Conservation (phyloP, 1,140 invertebrate species). For the Trachymyrmex cornetzi region DNA sequence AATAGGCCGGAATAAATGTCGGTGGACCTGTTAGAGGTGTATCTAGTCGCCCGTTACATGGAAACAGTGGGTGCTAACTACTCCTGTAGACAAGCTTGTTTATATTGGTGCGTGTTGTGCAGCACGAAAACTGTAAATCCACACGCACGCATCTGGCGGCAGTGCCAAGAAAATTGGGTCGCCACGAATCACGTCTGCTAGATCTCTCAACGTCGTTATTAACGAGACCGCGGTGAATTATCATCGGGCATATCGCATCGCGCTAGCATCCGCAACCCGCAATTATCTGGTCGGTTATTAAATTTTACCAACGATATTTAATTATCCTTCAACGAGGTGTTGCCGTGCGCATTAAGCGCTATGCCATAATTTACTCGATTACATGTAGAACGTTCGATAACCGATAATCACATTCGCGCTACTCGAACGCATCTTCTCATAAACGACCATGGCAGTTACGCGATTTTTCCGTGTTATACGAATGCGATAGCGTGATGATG, state of each 20-base stretch:
- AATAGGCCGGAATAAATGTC: conserved; percentile 77
- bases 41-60: conserved; percentile 71
- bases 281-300: conserved; percentile 71
- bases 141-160: conserved; percentile 34
- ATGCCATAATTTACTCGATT: conserved; percentile 45
- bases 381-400: conserved; percentile 26
- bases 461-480: conserved; percentile 30
- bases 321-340: conserved; percentile 59
- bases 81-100: conserved; percentile 76
- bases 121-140: conserved; percentile 58
- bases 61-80: conserved; percentile 78
- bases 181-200: conserved; percentile 37
- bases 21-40: conserved; percentile 72
- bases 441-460: not conserved
- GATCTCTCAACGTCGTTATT: conserved; percentile 48
- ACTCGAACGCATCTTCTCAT: not conserved
- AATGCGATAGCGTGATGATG: not conserved
- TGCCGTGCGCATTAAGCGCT: conserved; percentile 38
- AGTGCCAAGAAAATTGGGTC: conserved; percentile 68
- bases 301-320: conserved; percentile 48
- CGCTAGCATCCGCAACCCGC: conserved; percentile 6
- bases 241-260: not conserved
- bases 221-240: conserved; percentile 57
- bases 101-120: conserved; percentile 64
- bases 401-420: conserved; percentile 18